A percentile compares a stretch with the other conserved stretches of the same genome.
These are phyloP conservation scores for Crossocerus cetratus DNA, from an alignment of 2,888 invertebrate genomes.

Conservation along the genomic window DNA sequence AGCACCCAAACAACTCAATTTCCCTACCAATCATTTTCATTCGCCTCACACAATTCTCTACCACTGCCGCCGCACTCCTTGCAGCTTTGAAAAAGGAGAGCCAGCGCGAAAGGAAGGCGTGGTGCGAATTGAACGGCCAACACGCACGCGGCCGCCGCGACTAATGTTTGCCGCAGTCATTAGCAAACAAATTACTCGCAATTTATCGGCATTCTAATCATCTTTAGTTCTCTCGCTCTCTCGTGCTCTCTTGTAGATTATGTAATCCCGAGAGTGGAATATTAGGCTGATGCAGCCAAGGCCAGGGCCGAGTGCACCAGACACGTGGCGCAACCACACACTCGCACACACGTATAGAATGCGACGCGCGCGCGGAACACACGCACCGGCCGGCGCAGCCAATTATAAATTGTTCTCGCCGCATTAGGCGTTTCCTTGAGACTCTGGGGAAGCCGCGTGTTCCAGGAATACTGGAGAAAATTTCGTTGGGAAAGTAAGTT, in stretches of 20 bases:
- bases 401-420: not conserved
- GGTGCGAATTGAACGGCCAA: not conserved
- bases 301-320: not conserved
- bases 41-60: too few relatives aligned
- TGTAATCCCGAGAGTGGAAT: not conserved
- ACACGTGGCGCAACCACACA: not conserved
- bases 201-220: not conserved
- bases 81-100: not conserved
- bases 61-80: too few relatives aligned
- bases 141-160: not conserved
- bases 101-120: not conserved
- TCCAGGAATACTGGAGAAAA: too few relatives aligned
- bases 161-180: too few relatives aligned
- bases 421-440: too few relatives aligned
- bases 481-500: too few relatives aligned
- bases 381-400: not conserved
- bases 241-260: not conserved
- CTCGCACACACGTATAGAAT: not conserved
- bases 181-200: not conserved
- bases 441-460: too few relatives aligned
- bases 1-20: slow-evolving; percentile 9
- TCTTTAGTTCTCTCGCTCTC: too few relatives aligned
- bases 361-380: not conserved
- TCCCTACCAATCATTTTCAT: not conserved
- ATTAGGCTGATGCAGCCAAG: slow-evolving; percentile 1